These are phyloP conservation scores for Oscheius onirici DNA, from an alignment of 2,888 invertebrate species.

Conservation along the genomic window DNA sequence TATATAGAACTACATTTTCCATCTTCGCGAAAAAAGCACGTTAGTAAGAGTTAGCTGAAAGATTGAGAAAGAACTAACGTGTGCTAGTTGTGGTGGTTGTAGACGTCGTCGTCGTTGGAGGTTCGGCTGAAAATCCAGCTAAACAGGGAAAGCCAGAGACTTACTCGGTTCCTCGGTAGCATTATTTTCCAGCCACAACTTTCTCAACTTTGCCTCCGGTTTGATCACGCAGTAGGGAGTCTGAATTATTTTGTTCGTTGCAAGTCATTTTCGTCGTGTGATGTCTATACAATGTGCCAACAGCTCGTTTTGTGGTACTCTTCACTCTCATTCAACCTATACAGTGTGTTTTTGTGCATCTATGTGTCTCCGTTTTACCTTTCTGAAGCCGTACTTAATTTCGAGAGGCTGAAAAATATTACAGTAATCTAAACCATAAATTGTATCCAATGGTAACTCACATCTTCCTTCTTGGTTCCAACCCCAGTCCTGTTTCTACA, in stretches of 20 bases:
- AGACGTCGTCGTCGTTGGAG: slow-evolving; percentile 42
- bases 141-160: neutral
- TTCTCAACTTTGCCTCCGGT: slow-evolving; percentile 49
- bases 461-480: slow-evolving; percentile 36
- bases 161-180: neutral
- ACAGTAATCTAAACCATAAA: neutral
- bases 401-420: slow-evolving; percentile 41
- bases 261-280: neutral
- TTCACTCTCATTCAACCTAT: neutral
- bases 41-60: no score
- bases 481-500: slow-evolving; percentile 52
- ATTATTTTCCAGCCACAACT: slow-evolving; percentile 4
- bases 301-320: no score
- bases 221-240: slow-evolving; percentile 55
- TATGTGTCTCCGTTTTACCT: slow-evolving; percentile 35
- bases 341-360: neutral
- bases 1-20: neutral
- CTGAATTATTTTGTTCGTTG: slow-evolving; percentile 36
- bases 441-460: slow-evolving; percentile 28
- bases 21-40: neutral
- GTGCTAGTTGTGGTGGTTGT: slow-evolving; percentile 43
- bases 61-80: no score
- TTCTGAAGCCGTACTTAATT: slow-evolving; percentile 45
- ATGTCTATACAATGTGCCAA: no score
- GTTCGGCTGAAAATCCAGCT: slow-evolving; percentile 6